Conservation (phyloP, 1,140 invertebrate species). For the Camponotus floridanus region DNA sequence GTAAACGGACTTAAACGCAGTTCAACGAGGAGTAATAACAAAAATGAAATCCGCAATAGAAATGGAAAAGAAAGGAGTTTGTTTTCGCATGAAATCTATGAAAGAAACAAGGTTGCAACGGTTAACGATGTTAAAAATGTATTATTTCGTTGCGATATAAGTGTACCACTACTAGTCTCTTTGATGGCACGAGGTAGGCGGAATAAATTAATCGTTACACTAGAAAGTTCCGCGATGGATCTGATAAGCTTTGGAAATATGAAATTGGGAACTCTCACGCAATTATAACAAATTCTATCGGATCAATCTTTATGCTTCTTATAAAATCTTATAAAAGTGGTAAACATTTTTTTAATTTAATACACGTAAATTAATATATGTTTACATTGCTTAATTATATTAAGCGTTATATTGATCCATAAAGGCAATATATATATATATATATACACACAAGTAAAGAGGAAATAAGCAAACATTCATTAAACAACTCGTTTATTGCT, state of each 20-base stretch:
- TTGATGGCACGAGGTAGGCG: constrained; percentile 43
- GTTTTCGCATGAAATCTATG: constrained; percentile 8
- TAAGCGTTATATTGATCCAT: constrained; percentile 35
- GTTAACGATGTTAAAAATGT: constrained; percentile 35
- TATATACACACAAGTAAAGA: constrained; percentile 38
- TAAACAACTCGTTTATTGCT: constrained; percentile 9
- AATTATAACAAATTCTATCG: neutral
- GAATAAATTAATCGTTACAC: constrained; percentile 48
- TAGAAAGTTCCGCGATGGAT: neutral
- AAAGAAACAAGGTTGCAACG: constrained; percentile 18
- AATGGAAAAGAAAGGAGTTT: constrained; percentile 27
- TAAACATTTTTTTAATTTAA: constrained; percentile 21
- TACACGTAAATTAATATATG: neutral
- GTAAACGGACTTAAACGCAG: constrained; percentile 55
- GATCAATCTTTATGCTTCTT: neutral
- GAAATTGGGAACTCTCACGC: neutral
- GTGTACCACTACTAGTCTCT: neutral
- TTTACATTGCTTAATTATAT: constrained; percentile 9
- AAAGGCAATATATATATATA: constrained; percentile 5
- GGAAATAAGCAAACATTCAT: constrained; percentile 36
- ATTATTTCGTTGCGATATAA: constrained; percentile 42
- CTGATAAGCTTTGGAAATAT: constrained; percentile 22
- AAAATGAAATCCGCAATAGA: constrained; percentile 60
- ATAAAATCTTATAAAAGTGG: neutral
- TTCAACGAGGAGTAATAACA: constrained; percentile 60